Evolutionary conservation across 2,797 vertebrate species (phyloP).

Genomic region (Hipposideros larvatus): DNA sequence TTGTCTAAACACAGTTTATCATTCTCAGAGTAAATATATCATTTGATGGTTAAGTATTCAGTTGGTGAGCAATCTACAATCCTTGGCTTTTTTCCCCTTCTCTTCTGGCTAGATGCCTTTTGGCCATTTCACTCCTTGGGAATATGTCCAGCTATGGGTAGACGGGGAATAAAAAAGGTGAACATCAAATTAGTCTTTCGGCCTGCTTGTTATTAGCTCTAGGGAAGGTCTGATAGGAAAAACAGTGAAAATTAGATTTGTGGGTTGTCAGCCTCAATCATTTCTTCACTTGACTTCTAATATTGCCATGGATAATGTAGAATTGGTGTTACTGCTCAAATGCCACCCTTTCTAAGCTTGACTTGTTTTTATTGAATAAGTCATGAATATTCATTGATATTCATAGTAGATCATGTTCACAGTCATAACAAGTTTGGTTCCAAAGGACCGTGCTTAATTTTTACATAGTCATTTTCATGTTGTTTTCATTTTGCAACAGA

Average conservation of each 20-base stretch:
- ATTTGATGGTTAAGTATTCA: background rate
- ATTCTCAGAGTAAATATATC: constrained; percentile 16
- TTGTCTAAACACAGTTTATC: background rate
- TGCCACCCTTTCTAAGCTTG: background rate
- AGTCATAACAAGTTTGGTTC: background rate
- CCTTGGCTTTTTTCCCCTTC: background rate
- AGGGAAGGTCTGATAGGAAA: background rate
- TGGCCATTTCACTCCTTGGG: background rate
- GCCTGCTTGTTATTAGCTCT: background rate
- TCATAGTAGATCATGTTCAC: background rate
- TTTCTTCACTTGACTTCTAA: background rate
- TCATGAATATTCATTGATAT: background rate
- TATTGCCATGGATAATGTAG: background rate
- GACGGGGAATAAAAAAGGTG: background rate
- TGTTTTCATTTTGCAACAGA: background rate
- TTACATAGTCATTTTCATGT: background rate
- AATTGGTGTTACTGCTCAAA: background rate
- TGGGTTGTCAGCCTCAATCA: background rate
- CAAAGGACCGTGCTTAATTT: background rate
- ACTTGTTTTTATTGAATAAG: background rate
- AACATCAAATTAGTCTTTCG: constrained; percentile 31
- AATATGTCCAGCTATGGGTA: background rate
- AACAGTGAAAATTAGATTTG: constrained; percentile 12
- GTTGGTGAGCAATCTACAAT: background rate
- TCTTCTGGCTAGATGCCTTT: constrained; percentile 12